Evolutionary conservation across 1,140 invertebrate species (phyloP).

Genomic region (Trichonephila clavata): DNA sequence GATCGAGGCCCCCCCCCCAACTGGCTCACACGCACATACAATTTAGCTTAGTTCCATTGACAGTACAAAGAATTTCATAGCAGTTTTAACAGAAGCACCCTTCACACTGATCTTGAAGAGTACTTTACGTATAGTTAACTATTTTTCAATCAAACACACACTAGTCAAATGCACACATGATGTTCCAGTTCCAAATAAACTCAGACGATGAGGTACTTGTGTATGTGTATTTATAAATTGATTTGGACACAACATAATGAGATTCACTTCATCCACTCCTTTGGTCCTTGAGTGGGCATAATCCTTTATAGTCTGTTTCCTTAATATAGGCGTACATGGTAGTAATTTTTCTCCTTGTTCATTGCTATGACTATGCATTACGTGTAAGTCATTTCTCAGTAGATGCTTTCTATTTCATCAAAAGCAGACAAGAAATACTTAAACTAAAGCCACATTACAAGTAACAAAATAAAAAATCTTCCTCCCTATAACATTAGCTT

Average conservation of each 20-base stretch:
- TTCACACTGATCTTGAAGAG: neutral
- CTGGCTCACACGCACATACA: neutral
- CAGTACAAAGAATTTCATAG: neutral
- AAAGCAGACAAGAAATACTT: too few species aligned
- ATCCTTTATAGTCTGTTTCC: neutral
- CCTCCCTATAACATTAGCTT: too few species aligned
- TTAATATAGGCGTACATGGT: too few species aligned
- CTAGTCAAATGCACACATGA: constrained; percentile 3
- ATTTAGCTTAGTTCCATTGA: neutral
- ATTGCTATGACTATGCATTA: too few species aligned
- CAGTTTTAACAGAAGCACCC: constrained; percentile 30
- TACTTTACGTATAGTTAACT: constrained; percentile 55
- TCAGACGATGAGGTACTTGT: constrained; percentile 40
- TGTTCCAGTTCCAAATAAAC: neutral
- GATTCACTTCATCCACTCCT: constrained; percentile 51
- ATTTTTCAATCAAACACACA: neutral
- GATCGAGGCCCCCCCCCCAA: too few species aligned
- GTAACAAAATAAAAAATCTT: too few species aligned
- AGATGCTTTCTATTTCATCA: too few species aligned
- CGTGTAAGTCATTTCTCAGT: too few species aligned
- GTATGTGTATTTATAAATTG: neutral
- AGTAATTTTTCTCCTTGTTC: too few species aligned
- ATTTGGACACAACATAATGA: constrained; percentile 32
- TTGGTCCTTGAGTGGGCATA: neutral
- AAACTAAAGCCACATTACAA: too few species aligned